Evolutionary conservation across 2,888 invertebrate species (phyloP).

Genomic region (Sinhomidia bicolor): DNA sequence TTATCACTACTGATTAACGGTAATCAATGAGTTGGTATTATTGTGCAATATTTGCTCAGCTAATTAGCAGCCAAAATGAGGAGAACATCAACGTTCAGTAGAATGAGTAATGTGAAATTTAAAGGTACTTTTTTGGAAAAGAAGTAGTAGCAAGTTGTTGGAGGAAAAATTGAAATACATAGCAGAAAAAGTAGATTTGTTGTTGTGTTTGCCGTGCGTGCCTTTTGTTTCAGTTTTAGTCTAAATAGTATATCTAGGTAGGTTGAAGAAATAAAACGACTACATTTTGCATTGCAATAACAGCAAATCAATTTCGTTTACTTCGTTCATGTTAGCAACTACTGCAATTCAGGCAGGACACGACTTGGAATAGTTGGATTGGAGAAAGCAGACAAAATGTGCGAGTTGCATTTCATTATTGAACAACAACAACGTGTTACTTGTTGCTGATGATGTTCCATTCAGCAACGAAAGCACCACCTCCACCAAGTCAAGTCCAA

Average conservation of each 20-base stretch:
- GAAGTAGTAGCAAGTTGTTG: no score
- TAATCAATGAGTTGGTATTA: constrained; percentile 20
- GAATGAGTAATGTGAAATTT: constrained; percentile 61
- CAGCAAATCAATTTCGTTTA: no score
- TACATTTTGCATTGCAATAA: no score
- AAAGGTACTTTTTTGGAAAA: background rate
- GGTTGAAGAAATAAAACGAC: no score
- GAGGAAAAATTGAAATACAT: no score
- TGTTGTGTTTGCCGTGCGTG: no score
- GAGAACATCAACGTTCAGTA: constrained; percentile 26
- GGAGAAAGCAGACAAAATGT: background rate
- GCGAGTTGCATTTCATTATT: background rate
- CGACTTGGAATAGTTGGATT: background rate
- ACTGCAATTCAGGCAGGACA: no score
- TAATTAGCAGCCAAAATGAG: constrained; percentile 53
- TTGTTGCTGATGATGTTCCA: constrained; percentile 10
- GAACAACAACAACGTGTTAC: constrained; percentile 48
- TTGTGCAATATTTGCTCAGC: constrained; percentile 34
- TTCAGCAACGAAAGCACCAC: background rate
- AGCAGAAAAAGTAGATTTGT: no score
- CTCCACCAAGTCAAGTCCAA: background rate
- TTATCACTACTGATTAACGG: background rate
- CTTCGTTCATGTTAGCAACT: no score
- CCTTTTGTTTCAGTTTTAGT: no score
- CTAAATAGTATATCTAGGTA: no score